A percentile compares a stretch with the other conserved stretches of the same genome.
These are phyloP conservation scores for Anguilla megastoma DNA, from an alignment of 2,797 vertebrate genomes.

Conservation along the genomic window DNA sequence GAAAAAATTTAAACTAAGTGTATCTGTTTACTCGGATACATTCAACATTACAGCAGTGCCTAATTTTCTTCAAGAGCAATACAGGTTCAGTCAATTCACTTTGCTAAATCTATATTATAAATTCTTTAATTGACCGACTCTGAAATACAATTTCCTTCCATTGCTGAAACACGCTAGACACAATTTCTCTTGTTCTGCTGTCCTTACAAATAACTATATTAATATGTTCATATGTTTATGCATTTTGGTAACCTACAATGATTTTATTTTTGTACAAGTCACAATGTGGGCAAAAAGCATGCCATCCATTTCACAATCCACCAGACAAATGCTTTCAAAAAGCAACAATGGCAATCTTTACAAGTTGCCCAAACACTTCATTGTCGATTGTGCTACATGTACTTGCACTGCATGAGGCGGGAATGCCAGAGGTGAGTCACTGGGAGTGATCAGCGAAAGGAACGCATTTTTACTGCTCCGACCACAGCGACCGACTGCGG, in stretches of 20 bases:
- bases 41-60: slow-evolving; percentile 10
- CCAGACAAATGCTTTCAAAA: slow-evolving; percentile 20
- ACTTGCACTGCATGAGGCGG: slow-evolving; percentile 41
- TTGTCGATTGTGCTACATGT: background rate
- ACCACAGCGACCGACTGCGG: background rate
- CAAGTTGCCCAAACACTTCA: background rate
- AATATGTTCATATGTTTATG: slow-evolving; percentile 12
- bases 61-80: slow-evolving; percentile 16
- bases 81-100: slow-evolving; percentile 30
- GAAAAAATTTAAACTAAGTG: slow-evolving; percentile 10
- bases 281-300: slow-evolving; percentile 1
- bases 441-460: slow-evolving; percentile 29
- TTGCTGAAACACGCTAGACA: background rate
- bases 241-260: slow-evolving; percentile 27
- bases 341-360: slow-evolving; percentile 17
- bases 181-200: slow-evolving; percentile 27
- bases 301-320: background rate
- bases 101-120: slow-evolving; percentile 34
- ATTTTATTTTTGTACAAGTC: background rate
- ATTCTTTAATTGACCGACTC: slow-evolving; percentile 21
- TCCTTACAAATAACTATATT: slow-evolving; percentile 47
- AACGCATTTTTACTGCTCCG: slow-evolving; percentile 40
- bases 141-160: slow-evolving; percentile 14
- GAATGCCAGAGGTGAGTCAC: slow-evolving; percentile 33
- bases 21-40: slow-evolving; percentile 25